Percentiles rank a stretch among this genome's conserved stretches.
Conservation (phyloP, 2,113 vertebrate species). For the Azemiops feae region DNA sequence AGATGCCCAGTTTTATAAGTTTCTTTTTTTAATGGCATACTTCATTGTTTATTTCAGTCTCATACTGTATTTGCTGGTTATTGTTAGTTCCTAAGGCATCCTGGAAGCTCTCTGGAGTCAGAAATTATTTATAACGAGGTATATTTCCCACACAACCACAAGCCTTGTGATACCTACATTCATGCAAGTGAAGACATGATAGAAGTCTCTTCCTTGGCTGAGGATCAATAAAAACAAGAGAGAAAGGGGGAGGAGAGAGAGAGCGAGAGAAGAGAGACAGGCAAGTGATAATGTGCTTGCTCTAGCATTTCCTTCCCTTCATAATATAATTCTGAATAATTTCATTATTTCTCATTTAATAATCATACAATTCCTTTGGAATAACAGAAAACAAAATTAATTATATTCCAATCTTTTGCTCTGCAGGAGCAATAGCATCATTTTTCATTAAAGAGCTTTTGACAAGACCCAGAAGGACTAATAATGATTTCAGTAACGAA, state of each 20-base stretch:
- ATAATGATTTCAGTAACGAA: neutral
- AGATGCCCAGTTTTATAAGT: neutral
- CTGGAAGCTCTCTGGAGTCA: neutral
- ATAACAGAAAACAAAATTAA: neutral
- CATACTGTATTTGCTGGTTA: neutral
- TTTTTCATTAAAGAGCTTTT: neutral
- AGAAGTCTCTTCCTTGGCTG: constrained; percentile 9
- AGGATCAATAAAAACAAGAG: neutral
- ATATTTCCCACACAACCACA: neutral
- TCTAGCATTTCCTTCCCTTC: constrained; percentile 5
- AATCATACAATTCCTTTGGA: neutral
- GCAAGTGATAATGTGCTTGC: neutral
- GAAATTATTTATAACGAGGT: constrained; percentile 4
- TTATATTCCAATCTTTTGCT: constrained; percentile 3
- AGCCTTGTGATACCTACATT: neutral
- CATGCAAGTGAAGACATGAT: neutral
- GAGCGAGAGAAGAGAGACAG: neutral
- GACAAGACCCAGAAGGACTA: neutral
- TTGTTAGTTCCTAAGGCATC: neutral
- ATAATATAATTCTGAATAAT: constrained; percentile 20
- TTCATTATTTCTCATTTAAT: constrained; percentile 1
- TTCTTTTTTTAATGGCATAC: neutral
- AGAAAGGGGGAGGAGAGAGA: neutral
- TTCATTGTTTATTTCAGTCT: neutral
- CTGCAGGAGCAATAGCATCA: neutral